Base-by-base conservation (phyloP, 2,888 invertebrate species). In the Apocheima hispidaria region DNA sequence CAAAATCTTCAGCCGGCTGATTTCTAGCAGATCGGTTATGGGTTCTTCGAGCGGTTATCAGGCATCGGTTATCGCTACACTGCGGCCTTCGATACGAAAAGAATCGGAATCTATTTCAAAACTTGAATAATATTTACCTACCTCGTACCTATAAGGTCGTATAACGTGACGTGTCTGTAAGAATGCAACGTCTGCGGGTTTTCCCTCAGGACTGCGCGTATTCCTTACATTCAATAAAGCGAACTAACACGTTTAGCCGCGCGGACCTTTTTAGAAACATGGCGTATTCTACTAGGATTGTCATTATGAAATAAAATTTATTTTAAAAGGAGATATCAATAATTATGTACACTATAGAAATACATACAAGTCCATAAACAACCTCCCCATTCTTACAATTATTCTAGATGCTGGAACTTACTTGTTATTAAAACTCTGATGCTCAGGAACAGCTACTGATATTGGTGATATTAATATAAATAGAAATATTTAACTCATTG, bases 211-310 rank as follows among this genome's bases (percentile, higher is more conserved):
- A 67, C 65, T 50, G 59, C 65, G 65, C 58, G 57, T 63, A 40
- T 54, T 69, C 67, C 67, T 66, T 60, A 66, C 62, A 69, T 69
- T 69, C 67, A 69, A 69, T 69, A 69, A 69, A 60, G 50, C 44
- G 60, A 44, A 55, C 60, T 60, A 60, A 60, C 60, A 55, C 55
- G 55, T 60, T 60, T 60, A 60, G 38, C 43, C 43, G 49, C 16
- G 30, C 50, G 33, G 55, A 50, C 60, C 54, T 60, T 60, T 55
- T 53, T 30, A 50, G 20, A 48, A 52, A 55, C 43, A 43, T 49
- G 21, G 44, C 36, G 9, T 46, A n/a, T 50, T 28, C 12, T 12
- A 18, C 36, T 48, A 53, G 52, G 35, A n/a, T 41, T 33, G 33
- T 48, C 53, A 53, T 46, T 49, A 20, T 28, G 10, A 36, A 23